Percentiles rank a stretch among this genome's conserved stretches.
Conservation (phyloP, 2,797 vertebrate species). For the Kryptolebias ocellatus region DNA sequence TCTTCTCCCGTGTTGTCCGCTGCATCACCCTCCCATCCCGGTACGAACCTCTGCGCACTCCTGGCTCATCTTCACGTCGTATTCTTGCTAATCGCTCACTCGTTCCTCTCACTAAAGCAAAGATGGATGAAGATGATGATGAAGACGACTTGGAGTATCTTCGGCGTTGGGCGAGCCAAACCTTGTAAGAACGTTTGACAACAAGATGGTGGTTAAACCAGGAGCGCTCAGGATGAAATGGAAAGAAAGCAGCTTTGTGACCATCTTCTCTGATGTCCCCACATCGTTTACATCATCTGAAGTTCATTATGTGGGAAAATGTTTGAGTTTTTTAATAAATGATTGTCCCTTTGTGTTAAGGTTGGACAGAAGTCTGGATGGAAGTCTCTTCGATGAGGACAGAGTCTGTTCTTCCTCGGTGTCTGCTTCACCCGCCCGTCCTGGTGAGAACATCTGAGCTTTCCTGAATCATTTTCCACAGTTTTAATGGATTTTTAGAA, state of each 20-base stretch:
- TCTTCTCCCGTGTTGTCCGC: neutral
- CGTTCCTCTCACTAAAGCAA: conserved; percentile 13
- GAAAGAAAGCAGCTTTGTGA: conserved; percentile 4
- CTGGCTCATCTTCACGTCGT: neutral
- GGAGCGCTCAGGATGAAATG: neutral
- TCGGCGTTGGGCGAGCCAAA: conserved; percentile 21
- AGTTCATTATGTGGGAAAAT: neutral
- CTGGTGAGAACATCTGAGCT: conserved; percentile 17
- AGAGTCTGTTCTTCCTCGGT: neutral
- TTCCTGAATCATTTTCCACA: neutral
- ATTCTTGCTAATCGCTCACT: neutral
- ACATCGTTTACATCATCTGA: neutral
- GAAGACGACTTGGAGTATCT: conserved; percentile 39
- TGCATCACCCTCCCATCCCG: conserved; percentile 1
- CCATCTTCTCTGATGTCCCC: neutral
- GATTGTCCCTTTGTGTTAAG: no score
- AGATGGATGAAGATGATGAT: conserved; percentile 25
- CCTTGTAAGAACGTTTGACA: neutral
- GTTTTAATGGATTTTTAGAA: neutral
- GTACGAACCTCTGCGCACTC: conserved; percentile 10
- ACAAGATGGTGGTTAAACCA: no score
- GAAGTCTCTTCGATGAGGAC: no score
- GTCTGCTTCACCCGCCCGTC: neutral
- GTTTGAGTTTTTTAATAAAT: no score
- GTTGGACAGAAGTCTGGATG: no score